Evolutionary conservation across 2,888 invertebrate genomes (phyloP).

Genomic region (Polydrusus pterygomalis): DNA sequence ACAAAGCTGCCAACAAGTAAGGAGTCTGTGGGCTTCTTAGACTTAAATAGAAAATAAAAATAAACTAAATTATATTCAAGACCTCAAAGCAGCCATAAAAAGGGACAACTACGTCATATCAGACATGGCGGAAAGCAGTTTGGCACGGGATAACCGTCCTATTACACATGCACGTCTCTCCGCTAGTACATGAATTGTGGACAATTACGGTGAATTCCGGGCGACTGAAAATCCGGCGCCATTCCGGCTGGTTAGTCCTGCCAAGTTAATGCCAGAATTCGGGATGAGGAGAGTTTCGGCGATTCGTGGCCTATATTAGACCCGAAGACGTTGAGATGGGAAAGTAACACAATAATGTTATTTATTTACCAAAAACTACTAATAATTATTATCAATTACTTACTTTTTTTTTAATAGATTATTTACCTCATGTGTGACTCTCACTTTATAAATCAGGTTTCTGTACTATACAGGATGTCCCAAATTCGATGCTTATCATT

Average conservation of each 20-base stretch:
- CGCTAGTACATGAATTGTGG: slow-evolving; percentile 28
- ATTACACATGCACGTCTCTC: slow-evolving; percentile 37
- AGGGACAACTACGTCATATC: neutral
- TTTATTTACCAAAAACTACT: neutral
- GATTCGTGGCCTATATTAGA: neutral
- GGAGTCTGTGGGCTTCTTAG: no score
- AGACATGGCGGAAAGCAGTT: slow-evolving; percentile 21
- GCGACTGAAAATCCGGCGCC: slow-evolving; percentile 38
- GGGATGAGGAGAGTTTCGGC: slow-evolving; percentile 1
- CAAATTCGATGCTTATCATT: no score
- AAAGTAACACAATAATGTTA: neutral
- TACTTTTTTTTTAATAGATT: neutral
- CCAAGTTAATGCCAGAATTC: slow-evolving; percentile 19
- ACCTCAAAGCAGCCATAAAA: neutral
- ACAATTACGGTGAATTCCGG: slow-evolving; percentile 44
- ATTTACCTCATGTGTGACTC: neutral
- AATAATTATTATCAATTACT: no score
- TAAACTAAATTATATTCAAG: neutral
- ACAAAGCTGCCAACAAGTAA: no score
- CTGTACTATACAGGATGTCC: no score
- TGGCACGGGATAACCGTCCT: slow-evolving; percentile 36
- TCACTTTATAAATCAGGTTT: neutral
- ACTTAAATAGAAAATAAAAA: neutral
- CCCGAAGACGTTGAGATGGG: neutral
- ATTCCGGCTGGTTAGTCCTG: slow-evolving; percentile 38